Evolutionary conservation across 1,140 invertebrate genomes (phyloP), one percentile per base, ranked within the genome.

Genomic region (Watersipora subatra): DNA sequence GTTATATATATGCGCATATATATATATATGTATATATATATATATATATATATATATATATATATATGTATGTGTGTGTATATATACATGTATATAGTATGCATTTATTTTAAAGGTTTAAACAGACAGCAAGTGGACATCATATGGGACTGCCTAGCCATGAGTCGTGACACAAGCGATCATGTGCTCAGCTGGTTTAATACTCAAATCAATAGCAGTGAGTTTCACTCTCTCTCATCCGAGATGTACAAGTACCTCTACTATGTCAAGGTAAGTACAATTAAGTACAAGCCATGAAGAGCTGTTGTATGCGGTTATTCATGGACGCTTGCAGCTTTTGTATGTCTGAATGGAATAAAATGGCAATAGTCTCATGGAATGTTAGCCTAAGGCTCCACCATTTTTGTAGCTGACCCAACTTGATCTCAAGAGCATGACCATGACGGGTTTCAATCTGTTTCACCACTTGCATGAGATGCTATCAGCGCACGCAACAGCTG

Each of bases 141-240:
- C 22, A 75, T 96, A 2, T 96, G 92, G 93, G 85, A 88, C 66
- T 94, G 91, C 80, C 81, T 96, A 28, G 90, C 91, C 0, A 86
- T 87, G 55, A 88, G 92, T 78, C 77, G 84, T 0, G 87, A 66
- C 20, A 91, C 89, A 71, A 86, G 88, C 0, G 92, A 97, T 76
- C 92, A 94, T 72, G 84, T 94, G 20, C 92, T 94, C 73, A 90
- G 87, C 68, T 96, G 93, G 92, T 80, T 96, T 34, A 82, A 93
- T 3, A 88, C 87, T 19, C 92, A 96, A 79, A 89, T 90, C 0
- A 91, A 92, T 75, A 77, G 76, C 63, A 79, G 89, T n/a, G 73
- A 77, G 46, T 87, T 91, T 69, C 92, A 95, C 80, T 92, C 92
- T 0, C 79, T 97, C 0, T 88, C 88, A 1, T 82, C 90, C 64